A percentile compares a stretch with the other conserved stretches of the same genome.
Evolutionary conservation across 2,113 vertebrate genomes (phyloP).

Genomic region (Notothenia coriiceps): DNA sequence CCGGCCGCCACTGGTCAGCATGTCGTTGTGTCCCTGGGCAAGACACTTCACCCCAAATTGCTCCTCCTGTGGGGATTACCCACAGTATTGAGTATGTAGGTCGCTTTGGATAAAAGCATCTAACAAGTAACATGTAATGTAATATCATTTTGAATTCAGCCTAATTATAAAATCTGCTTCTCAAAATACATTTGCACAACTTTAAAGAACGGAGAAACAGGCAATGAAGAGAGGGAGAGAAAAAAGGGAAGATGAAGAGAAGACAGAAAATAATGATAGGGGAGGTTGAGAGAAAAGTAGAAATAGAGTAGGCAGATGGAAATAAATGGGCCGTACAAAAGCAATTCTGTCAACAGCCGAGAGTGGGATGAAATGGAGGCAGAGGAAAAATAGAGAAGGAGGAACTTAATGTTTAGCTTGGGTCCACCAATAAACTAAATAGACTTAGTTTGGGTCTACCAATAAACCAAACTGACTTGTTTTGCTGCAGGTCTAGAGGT

Average conservation of each 20-base stretch:
- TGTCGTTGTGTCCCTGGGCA: no score
- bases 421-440: slow-evolving; percentile 56
- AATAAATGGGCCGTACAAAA: slow-evolving; percentile 68
- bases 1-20: no score
- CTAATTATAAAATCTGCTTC: neutral
- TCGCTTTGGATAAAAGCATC: no score
- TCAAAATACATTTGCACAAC: neutral
- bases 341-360: slow-evolving; percentile 63
- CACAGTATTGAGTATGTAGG: no score
- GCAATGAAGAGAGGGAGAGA: neutral
- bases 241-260: neutral
- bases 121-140: no score
- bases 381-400: slow-evolving; percentile 34
- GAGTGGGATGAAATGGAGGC: slow-evolving; percentile 47
- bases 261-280: slow-evolving; percentile 34
- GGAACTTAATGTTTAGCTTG: slow-evolving; percentile 65
- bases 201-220: neutral
- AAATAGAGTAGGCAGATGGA: slow-evolving; percentile 55
- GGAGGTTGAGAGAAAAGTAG: slow-evolving; percentile 20
- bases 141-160: neutral
- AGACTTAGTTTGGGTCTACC: slow-evolving; percentile 61
- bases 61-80: no score
- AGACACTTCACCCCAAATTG: no score
- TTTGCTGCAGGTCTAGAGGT: slow-evolving; percentile 28
- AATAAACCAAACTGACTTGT: slow-evolving; percentile 61